Evolutionary conservation across 2,113 vertebrate species (phyloP).

Genomic region (Cyanistes caeruleus): DNA sequence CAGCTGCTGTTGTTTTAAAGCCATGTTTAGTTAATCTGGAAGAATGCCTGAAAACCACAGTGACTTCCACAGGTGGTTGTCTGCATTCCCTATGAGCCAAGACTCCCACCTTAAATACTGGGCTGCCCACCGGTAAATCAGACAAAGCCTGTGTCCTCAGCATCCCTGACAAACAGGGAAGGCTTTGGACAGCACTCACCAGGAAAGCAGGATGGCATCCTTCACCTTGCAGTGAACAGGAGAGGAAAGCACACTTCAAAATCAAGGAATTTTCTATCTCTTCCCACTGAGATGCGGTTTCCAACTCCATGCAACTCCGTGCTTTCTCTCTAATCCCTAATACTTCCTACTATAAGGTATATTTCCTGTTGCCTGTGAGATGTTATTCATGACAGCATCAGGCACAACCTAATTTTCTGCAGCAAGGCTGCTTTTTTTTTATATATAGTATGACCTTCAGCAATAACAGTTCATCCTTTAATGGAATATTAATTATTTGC

Average conservation of each 20-base stretch:
- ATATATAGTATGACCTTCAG: not conserved
- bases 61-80: not conserved
- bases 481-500: not conserved
- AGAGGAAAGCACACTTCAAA: not conserved
- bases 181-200: rapidly evolving
- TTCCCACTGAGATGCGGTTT: not conserved
- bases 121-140: too few relatives aligned
- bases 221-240: not conserved
- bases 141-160: too few relatives aligned
- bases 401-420: not conserved
- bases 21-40: too few relatives aligned
- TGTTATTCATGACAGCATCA: not conserved
- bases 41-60: not conserved
- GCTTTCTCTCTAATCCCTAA: not conserved
- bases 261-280: not conserved
- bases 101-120: not conserved
- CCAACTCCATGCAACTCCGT: not conserved
- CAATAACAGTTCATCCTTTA: not conserved
- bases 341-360: not conserved
- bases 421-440: not conserved
- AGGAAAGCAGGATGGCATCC: not conserved
- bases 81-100: rapidly evolving
- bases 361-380: not conserved
- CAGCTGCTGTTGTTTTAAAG: not conserved
- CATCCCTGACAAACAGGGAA: not conserved